Conservation (phyloP, 2,797 vertebrate genomes). For the Sitta carolinensis region DNA sequence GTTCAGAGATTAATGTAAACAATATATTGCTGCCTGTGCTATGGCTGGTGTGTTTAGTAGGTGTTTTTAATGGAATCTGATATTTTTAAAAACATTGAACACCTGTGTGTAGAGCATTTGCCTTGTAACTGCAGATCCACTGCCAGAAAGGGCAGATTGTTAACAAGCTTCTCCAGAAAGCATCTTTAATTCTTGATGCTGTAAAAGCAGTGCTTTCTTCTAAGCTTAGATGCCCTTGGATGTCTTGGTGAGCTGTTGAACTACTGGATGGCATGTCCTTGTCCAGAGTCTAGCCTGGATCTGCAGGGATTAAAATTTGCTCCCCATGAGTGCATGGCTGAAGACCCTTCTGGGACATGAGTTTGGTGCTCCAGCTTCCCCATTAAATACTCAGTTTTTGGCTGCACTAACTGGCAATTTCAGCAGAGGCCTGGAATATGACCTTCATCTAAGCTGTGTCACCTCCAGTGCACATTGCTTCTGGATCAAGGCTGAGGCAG, state of each 20-base stretch:
- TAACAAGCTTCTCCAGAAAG: background rate
- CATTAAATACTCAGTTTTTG: background rate
- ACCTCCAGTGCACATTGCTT: background rate
- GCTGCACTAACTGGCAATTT: background rate
- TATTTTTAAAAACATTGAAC: background rate
- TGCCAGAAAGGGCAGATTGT: background rate
- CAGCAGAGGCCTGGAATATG: constrained; percentile 1
- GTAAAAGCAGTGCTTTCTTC: background rate
- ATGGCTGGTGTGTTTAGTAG: background rate
- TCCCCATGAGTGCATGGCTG: background rate
- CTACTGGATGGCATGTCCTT: background rate
- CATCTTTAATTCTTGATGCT: background rate
- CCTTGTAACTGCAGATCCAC: background rate
- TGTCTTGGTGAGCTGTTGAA: background rate
- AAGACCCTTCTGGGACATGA: background rate
- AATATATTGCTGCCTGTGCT: background rate
- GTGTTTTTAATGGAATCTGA: background rate
- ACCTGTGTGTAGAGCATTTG: background rate
- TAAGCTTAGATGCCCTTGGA: background rate
- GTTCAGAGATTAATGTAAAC: background rate
- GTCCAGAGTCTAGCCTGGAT: background rate
- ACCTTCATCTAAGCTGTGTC: constrained; percentile 23
- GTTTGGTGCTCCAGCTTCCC: background rate
- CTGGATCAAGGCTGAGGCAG: constrained; percentile 23
- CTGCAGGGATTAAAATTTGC: background rate